phyloP scores from a whole-genome alignment of 1,140 invertebrate genomes.

The Melipona quadrifasciata region DNA sequence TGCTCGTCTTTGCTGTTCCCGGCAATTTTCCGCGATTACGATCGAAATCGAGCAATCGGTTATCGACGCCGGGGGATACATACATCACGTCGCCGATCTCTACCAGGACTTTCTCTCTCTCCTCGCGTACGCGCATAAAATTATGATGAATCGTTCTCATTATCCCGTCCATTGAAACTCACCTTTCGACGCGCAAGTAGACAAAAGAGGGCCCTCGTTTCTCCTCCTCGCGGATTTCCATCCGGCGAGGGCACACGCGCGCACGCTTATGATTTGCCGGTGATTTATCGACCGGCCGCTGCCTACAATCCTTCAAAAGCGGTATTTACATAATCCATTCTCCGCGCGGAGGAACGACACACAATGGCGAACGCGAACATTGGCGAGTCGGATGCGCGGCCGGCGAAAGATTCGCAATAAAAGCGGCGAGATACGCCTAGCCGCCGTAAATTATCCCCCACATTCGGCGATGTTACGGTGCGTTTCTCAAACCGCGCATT shows the following conservation, averaged over 20 bases:
- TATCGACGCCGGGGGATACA: slow-evolving; percentile 23
- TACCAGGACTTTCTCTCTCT: slow-evolving; percentile 10
- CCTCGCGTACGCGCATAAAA: slow-evolving; percentile 24
- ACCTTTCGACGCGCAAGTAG: slow-evolving; percentile 39
- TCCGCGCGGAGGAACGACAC: slow-evolving; percentile 23
- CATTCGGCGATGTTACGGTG: slow-evolving; percentile 30
- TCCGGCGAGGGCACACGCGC: slow-evolving; percentile 17
- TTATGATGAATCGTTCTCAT: slow-evolving; percentile 42
- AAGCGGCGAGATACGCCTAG: slow-evolving; percentile 32
- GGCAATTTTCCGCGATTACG: slow-evolving; percentile 4
- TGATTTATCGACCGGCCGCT: slow-evolving; percentile 46
- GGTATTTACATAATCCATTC: slow-evolving; percentile 55
- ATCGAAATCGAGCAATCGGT: slow-evolving; percentile 23
- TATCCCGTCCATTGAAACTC: slow-evolving; percentile 39
- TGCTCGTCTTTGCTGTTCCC: not conserved
- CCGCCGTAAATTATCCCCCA: slow-evolving; percentile 53
- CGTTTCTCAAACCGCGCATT: not conserved
- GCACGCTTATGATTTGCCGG: slow-evolving; percentile 39
- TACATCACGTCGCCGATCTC: not conserved
- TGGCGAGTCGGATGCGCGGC: slow-evolving; percentile 2
- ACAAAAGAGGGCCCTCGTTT: slow-evolving; percentile 28
- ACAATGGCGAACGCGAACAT: slow-evolving; percentile 40
- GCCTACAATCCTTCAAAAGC: slow-evolving; percentile 46
- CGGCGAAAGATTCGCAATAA: slow-evolving; percentile 45
- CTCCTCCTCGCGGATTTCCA: slow-evolving; percentile 36